These are phyloP conservation scores for Luscinia luscinia DNA, from an alignment of 2,797 vertebrate species.

Conservation along the genomic window DNA sequence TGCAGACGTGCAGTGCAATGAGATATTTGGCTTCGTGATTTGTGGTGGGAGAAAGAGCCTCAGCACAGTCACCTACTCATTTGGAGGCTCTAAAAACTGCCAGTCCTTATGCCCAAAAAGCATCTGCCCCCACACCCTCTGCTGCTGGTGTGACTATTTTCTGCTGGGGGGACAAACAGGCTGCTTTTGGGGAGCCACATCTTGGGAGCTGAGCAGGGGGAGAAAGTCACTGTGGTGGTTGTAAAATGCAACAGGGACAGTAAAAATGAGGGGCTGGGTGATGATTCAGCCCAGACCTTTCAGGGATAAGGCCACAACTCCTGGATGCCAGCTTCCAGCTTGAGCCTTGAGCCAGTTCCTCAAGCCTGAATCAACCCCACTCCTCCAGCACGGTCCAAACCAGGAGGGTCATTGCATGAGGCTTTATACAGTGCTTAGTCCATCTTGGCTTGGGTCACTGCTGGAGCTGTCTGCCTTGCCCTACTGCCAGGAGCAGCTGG, in stretches of 20 bases:
- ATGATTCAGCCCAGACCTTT: background rate
- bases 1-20: slow-evolving; percentile 28
- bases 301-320: background rate
- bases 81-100: slow-evolving; percentile 71
- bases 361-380: background rate
- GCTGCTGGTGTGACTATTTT: slow-evolving; percentile 63
- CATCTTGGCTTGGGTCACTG: background rate
- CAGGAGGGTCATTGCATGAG: background rate
- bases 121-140: slow-evolving; percentile 72
- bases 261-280: background rate
- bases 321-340: background rate
- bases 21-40: slow-evolving; percentile 67
- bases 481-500: background rate
- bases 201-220: background rate
- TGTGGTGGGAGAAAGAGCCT: slow-evolving; percentile 71
- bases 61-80: slow-evolving; percentile 69
- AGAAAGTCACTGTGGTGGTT: background rate
- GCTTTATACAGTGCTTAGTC: fast-evolving
- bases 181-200: slow-evolving; percentile 3
- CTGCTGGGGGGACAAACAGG: slow-evolving; percentile 48
- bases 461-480: background rate
- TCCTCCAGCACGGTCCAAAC: background rate
- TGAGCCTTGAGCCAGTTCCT: background rate
- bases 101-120: slow-evolving; percentile 71
- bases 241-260: background rate